Conservation (phyloP, 2,797 vertebrate genomes). For the Danio tinwini region DNA sequence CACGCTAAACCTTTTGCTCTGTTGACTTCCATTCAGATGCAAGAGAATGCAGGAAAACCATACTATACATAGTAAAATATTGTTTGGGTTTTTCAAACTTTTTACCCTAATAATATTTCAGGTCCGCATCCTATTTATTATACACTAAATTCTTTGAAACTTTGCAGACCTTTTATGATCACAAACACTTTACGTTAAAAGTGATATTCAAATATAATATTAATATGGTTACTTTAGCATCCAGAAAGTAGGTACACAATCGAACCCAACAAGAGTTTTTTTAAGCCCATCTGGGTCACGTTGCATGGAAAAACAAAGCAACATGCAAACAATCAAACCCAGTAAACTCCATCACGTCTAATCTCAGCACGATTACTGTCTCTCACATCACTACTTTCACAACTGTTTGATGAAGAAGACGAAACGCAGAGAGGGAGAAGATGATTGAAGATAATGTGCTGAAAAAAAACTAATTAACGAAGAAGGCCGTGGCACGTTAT, state of each 20-base stretch:
- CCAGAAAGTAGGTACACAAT: conserved; percentile 15
- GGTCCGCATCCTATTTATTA: too few relatives aligned
- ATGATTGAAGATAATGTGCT: conserved; percentile 39
- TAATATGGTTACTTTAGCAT: too few relatives aligned
- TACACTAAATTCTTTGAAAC: too few relatives aligned
- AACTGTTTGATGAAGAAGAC: conserved; percentile 3
- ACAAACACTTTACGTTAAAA: too few relatives aligned
- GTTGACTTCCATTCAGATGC: too few relatives aligned
- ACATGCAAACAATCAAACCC: conserved; percentile 34
- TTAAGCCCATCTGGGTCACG: not conserved
- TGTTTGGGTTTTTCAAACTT: too few relatives aligned
- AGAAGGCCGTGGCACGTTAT: conserved; percentile 31
- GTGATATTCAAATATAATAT: too few relatives aligned
- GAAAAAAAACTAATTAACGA: conserved; percentile 40
- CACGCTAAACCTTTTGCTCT: too few relatives aligned
- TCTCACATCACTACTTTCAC: conserved; percentile 28
- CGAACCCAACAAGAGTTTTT: not conserved
- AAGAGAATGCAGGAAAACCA: too few relatives aligned
- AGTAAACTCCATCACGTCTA: conserved; percentile 32
- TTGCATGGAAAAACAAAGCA: not conserved
- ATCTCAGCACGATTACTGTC: conserved; percentile 11
- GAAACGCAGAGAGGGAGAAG: conserved; percentile 17
- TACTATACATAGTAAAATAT: too few relatives aligned
- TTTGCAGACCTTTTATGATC: too few relatives aligned
- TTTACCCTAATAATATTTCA: too few relatives aligned